Conservation (phyloP, 2,797 vertebrate species). For the Cryptoprocta ferox region DNA sequence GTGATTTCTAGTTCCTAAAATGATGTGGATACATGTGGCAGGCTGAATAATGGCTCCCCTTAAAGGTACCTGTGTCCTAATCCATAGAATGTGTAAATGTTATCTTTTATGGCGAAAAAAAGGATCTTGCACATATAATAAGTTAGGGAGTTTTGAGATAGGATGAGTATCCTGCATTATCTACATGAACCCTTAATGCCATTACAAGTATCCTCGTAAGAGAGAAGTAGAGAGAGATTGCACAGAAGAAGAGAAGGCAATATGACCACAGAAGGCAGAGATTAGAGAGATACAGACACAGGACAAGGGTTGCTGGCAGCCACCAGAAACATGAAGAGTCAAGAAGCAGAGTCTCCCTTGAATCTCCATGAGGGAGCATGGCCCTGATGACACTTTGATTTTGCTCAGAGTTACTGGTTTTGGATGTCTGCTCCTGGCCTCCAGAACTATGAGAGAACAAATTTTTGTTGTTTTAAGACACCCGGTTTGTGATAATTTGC, state of each 20-base stretch:
- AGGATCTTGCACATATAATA: not conserved
- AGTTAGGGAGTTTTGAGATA: not conserved
- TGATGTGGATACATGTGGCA: not conserved
- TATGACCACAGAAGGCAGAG: not conserved
- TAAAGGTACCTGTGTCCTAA: not conserved
- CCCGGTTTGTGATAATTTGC: not conserved
- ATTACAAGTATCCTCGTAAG: not conserved
- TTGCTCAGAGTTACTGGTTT: not conserved
- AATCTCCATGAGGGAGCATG: not conserved
- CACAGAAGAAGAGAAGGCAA: not conserved
- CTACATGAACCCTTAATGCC: not conserved
- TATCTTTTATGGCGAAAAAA: not conserved
- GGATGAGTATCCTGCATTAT: not conserved
- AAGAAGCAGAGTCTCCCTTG: fast-evolving
- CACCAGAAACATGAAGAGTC: not conserved
- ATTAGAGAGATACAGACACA: fast-evolving
- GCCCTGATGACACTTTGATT: not conserved
- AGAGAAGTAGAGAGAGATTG: not conserved
- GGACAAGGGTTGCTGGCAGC: not conserved
- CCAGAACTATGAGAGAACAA: not conserved
- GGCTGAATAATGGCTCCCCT: not conserved
- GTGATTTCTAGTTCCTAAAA: not conserved
- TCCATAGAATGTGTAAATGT: not conserved
- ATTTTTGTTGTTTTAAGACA: not conserved
- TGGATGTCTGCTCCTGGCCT: not conserved